These are phyloP conservation scores for Mactra quadrangularis DNA, from an alignment of 1,140 invertebrate genomes.

Conservation along the genomic window DNA sequence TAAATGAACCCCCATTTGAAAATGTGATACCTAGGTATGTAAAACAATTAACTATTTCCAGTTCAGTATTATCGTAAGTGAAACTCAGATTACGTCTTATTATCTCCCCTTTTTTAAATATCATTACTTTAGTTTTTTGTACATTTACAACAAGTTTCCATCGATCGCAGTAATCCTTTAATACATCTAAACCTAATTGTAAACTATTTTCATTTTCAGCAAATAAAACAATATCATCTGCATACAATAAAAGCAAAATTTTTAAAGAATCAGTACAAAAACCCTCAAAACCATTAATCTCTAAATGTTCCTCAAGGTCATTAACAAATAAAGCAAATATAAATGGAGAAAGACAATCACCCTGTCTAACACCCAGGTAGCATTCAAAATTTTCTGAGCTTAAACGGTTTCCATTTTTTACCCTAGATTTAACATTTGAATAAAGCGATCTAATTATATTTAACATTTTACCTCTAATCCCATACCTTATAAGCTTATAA, in stretches of 20 bases:
- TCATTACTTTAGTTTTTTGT: no score
- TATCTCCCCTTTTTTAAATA: constrained; percentile 1
- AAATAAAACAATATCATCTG: constrained; percentile 25
- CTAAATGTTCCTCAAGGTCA: constrained; percentile 30
- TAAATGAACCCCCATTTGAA: background rate
- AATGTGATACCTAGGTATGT: constrained; percentile 31
- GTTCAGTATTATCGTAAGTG: background rate
- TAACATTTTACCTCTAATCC: constrained; percentile 11
- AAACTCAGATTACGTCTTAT: constrained; percentile 2
- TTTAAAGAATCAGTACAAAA: background rate
- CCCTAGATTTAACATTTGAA: constrained; percentile 8
- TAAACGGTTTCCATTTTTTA: background rate
- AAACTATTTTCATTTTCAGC: background rate
- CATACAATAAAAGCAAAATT: constrained; percentile 38
- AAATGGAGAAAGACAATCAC: constrained; percentile 42
- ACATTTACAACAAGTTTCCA: background rate
- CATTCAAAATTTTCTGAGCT: background rate
- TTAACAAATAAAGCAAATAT: constrained; percentile 43
- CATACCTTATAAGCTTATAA: background rate
- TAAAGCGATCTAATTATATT: constrained; percentile 23
- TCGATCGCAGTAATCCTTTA: background rate
- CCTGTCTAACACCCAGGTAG: constrained; percentile 7
- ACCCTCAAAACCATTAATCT: constrained; percentile 25
- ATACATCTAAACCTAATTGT: background rate
- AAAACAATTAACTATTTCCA: constrained; percentile 15